phyloP scores from a whole-genome alignment of 2,888 invertebrate species.

The Podabrus alpinus region DNA sequence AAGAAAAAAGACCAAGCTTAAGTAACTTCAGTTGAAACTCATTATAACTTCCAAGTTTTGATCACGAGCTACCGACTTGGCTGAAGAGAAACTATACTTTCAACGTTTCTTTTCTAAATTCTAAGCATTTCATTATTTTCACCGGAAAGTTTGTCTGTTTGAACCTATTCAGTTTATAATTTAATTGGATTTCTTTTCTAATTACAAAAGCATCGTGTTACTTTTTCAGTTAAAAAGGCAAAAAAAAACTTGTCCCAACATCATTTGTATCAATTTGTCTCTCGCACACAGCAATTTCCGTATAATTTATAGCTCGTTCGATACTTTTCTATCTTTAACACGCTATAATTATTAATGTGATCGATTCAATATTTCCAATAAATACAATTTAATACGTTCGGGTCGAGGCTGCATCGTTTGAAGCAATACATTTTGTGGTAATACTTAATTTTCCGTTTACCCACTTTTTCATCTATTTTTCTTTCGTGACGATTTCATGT shows the following conservation, averaged over 20 bases:
- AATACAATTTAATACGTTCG: not conserved
- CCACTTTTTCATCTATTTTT: not conserved
- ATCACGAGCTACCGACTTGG: no score
- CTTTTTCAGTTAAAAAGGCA: not conserved
- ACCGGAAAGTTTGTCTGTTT: not conserved
- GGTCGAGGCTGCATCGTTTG: not conserved
- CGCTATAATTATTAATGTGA: not conserved
- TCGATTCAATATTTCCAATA: not conserved
- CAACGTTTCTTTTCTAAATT: not conserved
- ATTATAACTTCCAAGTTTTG: not conserved
- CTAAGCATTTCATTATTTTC: not conserved
- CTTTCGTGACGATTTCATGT: not conserved
- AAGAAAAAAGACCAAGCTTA: not conserved
- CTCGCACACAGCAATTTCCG: not conserved
- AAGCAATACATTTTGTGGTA: not conserved
- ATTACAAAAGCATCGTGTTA: not conserved
- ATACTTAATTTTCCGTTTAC: not conserved
- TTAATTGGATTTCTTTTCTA: not conserved
- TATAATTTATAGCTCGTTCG: not conserved
- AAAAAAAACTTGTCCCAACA: not conserved
- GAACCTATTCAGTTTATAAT: not conserved
- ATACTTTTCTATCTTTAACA: not conserved
- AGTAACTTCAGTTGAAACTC: not conserved
- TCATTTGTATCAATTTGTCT: not conserved
- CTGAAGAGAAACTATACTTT: not conserved